Evolutionary conservation across 2,113 vertebrate genomes (phyloP), one percentile per base, ranked within the genome.

Genomic region (Pterocles burchelli): DNA sequence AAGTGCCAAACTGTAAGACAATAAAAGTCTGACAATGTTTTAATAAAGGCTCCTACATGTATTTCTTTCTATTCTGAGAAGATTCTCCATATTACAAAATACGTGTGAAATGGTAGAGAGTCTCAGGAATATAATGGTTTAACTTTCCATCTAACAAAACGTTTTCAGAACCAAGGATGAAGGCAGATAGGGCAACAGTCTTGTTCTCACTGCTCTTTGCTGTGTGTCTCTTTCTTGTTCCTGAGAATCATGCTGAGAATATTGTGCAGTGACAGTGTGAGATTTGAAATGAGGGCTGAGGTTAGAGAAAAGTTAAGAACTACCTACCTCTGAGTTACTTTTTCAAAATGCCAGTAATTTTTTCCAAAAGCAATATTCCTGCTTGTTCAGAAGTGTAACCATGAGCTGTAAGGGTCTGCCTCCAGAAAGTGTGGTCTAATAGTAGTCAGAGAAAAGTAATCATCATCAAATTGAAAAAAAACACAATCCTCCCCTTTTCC

Each of bases 251-350:
- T 28, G 36, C 52, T 65, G 81, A 68, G 48, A 21, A 41, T 59
- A 20, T 38, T 85, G 52, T 52, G 43, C 2, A 6, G 38, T 74
- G 17, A 83, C 65, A 70, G 38, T n/a, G 62, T 57, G 66, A 82
- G 61, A 49, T 88, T 34, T 78, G 55, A 84, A 94, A 62, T 36
- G 29, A 82, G 57, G 26, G 58, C 45, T 79, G 82, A 95, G 70
- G 17, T 49, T 88, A 82, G 61, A 88, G 61, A 52, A 75, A 81
- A 92, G 41, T 65, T 68, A 82, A 89, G 74, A 68, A 31, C 66
- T 79, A 96, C 93, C 72, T 94, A 93, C 94, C 85, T 95, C 81
- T 82, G 57, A 78, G 33, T 63, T 82, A 67, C 74, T 61, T 91
- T 87, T 68, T 72, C 92, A 89, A 68, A 65, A 65, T 72, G 85